These are phyloP conservation scores for Indicator indicator DNA, from an alignment of 2,113 vertebrate genomes.

Conservation along the genomic window DNA sequence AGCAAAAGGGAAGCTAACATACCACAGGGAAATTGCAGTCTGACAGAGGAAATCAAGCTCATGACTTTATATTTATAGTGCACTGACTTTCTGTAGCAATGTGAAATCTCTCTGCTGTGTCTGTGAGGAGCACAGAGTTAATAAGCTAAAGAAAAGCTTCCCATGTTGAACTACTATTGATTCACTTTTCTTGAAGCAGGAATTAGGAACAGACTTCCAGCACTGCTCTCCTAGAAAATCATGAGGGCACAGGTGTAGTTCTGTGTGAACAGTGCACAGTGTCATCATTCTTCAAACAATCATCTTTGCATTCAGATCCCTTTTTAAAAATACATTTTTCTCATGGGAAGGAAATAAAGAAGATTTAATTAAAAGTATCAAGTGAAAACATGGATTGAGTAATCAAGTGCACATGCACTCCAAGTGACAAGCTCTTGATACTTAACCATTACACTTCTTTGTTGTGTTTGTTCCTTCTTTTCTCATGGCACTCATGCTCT, in stretches of 20 bases:
- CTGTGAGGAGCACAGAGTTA: not conserved
- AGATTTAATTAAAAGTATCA: not conserved
- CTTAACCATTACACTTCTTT: not conserved
- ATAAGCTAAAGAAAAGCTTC: constrained; percentile 1
- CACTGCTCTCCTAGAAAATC: not conserved
- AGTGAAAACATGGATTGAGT: not conserved
- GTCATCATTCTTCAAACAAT: not conserved
- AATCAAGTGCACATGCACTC: not conserved
- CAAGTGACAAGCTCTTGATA: not conserved
- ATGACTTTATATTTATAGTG: not conserved
- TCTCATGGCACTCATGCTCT: not conserved
- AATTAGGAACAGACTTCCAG: not conserved
- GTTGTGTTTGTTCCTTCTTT: not conserved
- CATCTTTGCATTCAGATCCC: not conserved
- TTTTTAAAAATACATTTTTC: not conserved
- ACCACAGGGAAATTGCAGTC: not conserved
- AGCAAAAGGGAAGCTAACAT: not conserved
- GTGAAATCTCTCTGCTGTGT: not conserved
- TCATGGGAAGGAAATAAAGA: not conserved
- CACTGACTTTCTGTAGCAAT: not conserved
- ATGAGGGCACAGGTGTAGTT: not conserved
- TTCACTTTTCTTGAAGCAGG: not conserved
- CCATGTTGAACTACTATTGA: not conserved
- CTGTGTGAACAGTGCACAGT: not conserved
- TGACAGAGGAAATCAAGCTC: not conserved